Evolutionary conservation across 2,888 invertebrate genomes (phyloP).

Genomic region (Drosophila maculinotata): DNA sequence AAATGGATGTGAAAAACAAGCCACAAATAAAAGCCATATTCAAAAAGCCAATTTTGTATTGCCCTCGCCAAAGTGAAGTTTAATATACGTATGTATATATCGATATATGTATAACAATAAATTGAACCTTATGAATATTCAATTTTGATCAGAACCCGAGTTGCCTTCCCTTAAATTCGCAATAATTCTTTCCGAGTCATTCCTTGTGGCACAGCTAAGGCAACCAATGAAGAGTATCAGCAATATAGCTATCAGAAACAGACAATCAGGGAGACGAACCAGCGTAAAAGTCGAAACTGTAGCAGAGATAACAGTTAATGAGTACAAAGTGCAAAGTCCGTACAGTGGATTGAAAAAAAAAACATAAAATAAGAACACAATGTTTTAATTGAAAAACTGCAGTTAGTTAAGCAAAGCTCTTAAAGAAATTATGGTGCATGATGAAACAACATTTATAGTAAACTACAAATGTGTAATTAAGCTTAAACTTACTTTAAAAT

Average conservation of each 20-base stretch:
- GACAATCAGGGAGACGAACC: slow-evolving; percentile 12
- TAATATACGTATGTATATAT: slow-evolving; percentile 39
- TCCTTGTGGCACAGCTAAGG: not conserved
- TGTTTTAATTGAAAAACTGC: not conserved
- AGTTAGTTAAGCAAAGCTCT: slow-evolving; percentile 5
- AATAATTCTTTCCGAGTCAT: no score
- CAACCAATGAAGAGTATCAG: slow-evolving; percentile 18
- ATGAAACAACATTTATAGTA: not conserved
- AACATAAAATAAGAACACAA: not conserved
- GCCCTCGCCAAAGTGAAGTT: slow-evolving; percentile 28
- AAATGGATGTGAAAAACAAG: slow-evolving; percentile 7
- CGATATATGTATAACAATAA: slow-evolving; percentile 39
- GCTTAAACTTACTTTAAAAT: no score
- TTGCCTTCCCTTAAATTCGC: not conserved
- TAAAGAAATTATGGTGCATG: no score
- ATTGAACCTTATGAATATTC: slow-evolving; percentile 52
- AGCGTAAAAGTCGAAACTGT: slow-evolving; percentile 24
- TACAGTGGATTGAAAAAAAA: slow-evolving; percentile 5
- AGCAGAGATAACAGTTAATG: slow-evolving; percentile 60
- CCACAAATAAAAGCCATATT: slow-evolving; percentile 5
- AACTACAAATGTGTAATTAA: no score
- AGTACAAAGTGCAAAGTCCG: slow-evolving; percentile 41
- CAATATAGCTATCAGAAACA: slow-evolving; percentile 35
- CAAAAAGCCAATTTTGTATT: slow-evolving; percentile 43
- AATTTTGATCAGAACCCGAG: slow-evolving; percentile 18